Evolutionary conservation across 2,797 vertebrate species (phyloP), one percentile per base, ranked within the genome.

Genomic region (Tapirus indicus): DNA sequence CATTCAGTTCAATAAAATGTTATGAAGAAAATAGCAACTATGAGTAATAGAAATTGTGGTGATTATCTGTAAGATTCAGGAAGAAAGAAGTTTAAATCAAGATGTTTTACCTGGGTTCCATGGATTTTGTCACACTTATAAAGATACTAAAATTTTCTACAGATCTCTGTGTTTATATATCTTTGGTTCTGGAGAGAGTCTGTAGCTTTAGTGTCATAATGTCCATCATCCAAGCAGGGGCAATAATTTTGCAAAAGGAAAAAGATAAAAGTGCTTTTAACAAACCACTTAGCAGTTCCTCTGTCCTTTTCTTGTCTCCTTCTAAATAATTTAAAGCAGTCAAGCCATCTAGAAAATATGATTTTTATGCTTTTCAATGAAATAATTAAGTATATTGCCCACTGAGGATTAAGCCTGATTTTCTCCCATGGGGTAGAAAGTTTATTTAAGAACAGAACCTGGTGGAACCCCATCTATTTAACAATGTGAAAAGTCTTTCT

Each of bases 281-380:
- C 74, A 86, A 89, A 94, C 60, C 7, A 71, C 1, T 78, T 68
- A 89, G 6, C 2, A 64, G 14, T 38, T 3, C 16, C 6, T 29
- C 29, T 88, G 77, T 88, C 9, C 4, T 79, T 78, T 78, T 68
- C 49, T 92, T 13, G 7, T 69, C 44, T 71, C 8, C 35, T 89
- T 27, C 54, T 68, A 92, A 95, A 79, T 79, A 78, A 82, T 88
- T 86, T 89, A 94, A 96, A 77, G 23, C 18, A 18, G 32, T 72
- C 58, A 96, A 82, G 44, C 12, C 44, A 68, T 21, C 54, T 35
- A 84, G 5, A 75, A 96, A 66, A 74, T 44, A 0, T 68, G 20
- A 83, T 52, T 77, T 35, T 49, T 90, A 52, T 38, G 7, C 1
- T 79, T 96, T 71, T 94, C 49, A 14, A 62, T 83, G 10, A 88